Evolutionary conservation across 1,140 invertebrate genomes (phyloP).

Genomic region (Lasioglossum baleicum): DNA sequence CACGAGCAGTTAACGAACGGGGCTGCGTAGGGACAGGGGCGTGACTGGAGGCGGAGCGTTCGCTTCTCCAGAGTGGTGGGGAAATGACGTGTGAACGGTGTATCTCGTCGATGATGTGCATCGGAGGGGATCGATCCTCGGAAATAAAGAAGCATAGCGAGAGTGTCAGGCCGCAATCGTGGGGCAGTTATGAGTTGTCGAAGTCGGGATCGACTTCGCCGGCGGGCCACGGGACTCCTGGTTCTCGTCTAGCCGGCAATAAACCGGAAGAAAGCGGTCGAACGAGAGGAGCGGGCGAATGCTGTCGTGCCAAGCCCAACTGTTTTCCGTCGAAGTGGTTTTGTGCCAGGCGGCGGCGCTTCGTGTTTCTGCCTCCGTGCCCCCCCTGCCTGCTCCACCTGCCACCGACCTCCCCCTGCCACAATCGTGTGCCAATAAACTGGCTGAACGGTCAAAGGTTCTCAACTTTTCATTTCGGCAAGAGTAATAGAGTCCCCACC

Average conservation of each 20-base stretch:
- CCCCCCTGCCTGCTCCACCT: neutral
- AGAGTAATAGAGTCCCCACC: slow-evolving; percentile 54
- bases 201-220: neutral
- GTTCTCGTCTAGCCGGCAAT: slow-evolving; percentile 47
- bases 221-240: neutral
- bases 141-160: too few relatives aligned
- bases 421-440: slow-evolving; percentile 67
- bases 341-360: slow-evolving; percentile 72
- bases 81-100: too few relatives aligned
- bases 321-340: slow-evolving; percentile 72
- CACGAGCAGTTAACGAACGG: too few relatives aligned
- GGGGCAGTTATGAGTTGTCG: slow-evolving; percentile 35
- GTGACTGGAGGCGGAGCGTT: too few relatives aligned
- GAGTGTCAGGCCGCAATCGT: neutral
- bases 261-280: slow-evolving; percentile 46
- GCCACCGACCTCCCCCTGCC: neutral
- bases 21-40: too few relatives aligned
- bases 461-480: slow-evolving; percentile 67
- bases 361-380: slow-evolving; percentile 47
- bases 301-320: slow-evolving; percentile 72
- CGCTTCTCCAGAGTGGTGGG: too few relatives aligned
- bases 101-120: too few relatives aligned
- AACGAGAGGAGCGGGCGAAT: slow-evolving; percentile 42
- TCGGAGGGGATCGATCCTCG: too few relatives aligned
- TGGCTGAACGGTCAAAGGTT: slow-evolving; percentile 66